These are phyloP conservation scores for Ceratina calcarata DNA, from an alignment of 1,140 invertebrate genomes.

Conservation along the genomic window DNA sequence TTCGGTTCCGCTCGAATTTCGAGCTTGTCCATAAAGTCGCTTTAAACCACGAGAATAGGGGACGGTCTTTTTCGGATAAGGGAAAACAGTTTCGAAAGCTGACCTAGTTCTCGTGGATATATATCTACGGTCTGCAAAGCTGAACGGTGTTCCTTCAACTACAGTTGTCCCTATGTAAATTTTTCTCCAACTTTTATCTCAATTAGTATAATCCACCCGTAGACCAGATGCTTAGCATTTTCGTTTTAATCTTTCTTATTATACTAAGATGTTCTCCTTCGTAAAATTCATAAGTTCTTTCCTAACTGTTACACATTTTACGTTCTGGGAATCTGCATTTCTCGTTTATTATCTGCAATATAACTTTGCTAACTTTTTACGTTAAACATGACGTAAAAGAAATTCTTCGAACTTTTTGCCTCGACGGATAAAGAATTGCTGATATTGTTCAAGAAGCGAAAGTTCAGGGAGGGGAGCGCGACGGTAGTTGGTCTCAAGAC, in stretches of 20 bases:
- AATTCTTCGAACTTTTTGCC: too few relatives aligned
- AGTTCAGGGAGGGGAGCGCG: background rate
- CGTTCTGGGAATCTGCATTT: too few relatives aligned
- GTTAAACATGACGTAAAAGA: too few relatives aligned
- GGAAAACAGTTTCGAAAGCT: constrained; percentile 2
- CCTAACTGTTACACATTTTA: too few relatives aligned
- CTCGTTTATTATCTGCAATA: too few relatives aligned
- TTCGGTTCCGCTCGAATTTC: constrained; percentile 41
- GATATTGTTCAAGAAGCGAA: constrained; percentile 19
- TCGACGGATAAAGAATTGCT: too few relatives aligned
- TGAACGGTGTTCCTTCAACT: background rate
- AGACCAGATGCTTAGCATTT: background rate
- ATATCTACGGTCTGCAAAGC: constrained; percentile 45
- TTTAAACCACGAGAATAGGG: constrained; percentile 48
- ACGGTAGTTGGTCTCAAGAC: background rate
- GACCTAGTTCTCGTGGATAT: constrained; percentile 44
- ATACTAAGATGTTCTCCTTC: background rate
- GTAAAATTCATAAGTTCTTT: background rate
- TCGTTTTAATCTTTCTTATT: constrained; percentile 11
- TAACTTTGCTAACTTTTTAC: too few relatives aligned
- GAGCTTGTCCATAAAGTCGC: constrained; percentile 48
- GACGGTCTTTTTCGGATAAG: constrained; percentile 37
- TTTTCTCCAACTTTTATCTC: background rate
- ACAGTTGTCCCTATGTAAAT: constrained; percentile 33
- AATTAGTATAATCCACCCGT: background rate